phyloP scores from a whole-genome alignment of 2,888 invertebrate species.

The Nemoura dubitans region DNA sequence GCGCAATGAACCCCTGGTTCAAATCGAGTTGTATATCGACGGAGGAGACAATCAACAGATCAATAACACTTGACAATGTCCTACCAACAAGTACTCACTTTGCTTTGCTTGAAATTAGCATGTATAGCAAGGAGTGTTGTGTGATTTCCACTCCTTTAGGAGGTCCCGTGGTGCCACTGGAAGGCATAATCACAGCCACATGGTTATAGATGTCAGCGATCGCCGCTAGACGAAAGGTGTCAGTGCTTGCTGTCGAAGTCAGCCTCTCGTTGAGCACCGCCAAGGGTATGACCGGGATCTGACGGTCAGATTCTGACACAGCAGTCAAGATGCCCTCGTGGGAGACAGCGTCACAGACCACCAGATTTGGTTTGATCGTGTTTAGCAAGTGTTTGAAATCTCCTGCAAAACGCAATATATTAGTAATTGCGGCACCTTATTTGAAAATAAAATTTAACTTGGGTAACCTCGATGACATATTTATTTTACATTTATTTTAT shows the following conservation, averaged over 20 bases:
- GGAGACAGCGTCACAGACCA: not conserved
- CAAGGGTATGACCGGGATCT: not conserved
- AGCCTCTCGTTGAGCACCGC: constrained; percentile 1
- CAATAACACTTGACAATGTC: not conserved
- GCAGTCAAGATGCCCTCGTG: not conserved
- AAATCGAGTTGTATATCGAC: no score
- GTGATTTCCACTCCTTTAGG: constrained; percentile 35
- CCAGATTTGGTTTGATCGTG: constrained; percentile 10
- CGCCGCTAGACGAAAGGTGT: not conserved
- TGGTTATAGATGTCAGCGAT: not conserved
- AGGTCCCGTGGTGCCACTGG: constrained; percentile 18
- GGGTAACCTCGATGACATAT: no score
- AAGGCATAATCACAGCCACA: constrained; percentile 19
- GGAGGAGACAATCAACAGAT: not conserved
- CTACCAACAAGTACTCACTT: not conserved
- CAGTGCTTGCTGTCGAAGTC: not conserved
- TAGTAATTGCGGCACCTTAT: no score
- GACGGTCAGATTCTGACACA: not conserved
- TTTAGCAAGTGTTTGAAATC: constrained; percentile 3
- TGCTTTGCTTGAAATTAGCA: not conserved
- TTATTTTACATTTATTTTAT: no score
- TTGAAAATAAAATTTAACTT: no score
- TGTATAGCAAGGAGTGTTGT: not conserved
- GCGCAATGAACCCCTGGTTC: no score
- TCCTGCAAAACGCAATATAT: constrained; percentile 9